phyloP scores from a whole-genome alignment of 2,113 vertebrate genomes.

The Megaceryle torquata region DNA sequence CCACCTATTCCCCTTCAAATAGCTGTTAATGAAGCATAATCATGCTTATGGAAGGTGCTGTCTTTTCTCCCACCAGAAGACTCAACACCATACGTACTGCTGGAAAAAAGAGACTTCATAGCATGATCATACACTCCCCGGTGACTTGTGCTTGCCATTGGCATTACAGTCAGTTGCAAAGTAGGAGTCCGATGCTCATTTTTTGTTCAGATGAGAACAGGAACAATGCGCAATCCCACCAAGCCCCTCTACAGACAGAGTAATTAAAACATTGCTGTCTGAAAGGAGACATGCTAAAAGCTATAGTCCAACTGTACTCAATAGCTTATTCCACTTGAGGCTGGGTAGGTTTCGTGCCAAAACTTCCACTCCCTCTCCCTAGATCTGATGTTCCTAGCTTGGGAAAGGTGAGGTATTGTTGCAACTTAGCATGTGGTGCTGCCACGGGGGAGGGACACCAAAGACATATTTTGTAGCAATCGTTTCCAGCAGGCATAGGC shows the following conservation, averaged over 20 bases:
- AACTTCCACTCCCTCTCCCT: neutral
- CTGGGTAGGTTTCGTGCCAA: neutral
- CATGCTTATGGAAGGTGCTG: neutral
- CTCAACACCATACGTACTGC: neutral
- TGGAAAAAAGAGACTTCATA: neutral
- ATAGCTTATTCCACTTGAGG: neutral
- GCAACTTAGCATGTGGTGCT: neutral
- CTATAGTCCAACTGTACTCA: neutral
- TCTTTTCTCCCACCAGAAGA: neutral
- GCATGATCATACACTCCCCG: neutral
- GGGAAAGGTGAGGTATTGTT: neutral
- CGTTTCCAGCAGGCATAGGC: neutral
- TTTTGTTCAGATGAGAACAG: neutral
- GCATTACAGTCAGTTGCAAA: neutral
- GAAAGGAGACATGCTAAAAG: neutral
- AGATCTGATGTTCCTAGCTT: neutral
- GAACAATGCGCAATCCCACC: neutral
- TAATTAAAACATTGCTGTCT: neutral
- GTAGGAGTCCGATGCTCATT: neutral
- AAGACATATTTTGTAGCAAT: neutral
- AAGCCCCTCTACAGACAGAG: neutral
- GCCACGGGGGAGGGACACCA: neutral
- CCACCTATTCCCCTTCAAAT: neutral
- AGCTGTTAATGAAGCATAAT: neutral
- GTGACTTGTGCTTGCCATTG: neutral